phyloP scores from a whole-genome alignment of 1,140 invertebrate species.

The Caenorhabditis latens region DNA sequence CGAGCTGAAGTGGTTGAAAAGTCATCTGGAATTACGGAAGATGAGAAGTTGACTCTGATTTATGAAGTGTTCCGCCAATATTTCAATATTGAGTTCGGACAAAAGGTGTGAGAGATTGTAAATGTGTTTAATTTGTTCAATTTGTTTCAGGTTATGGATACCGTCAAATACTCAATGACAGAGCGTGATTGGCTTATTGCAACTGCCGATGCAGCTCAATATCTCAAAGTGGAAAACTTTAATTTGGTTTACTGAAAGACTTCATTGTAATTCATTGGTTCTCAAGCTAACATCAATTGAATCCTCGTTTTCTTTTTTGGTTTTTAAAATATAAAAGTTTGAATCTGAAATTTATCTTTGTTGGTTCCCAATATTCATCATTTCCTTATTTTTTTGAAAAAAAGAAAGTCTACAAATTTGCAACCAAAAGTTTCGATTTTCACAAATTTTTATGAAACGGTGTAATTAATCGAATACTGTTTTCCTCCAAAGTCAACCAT shows the following conservation, averaged over 20 bases:
- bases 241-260: background rate
- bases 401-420: no score
- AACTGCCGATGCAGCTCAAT: conserved; percentile 13
- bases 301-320: no score
- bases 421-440: no score
- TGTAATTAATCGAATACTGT: no score
- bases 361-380: no score
- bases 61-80: conserved; percentile 39
- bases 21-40: conserved; percentile 24
- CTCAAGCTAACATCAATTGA: background rate
- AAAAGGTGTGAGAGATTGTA: background rate
- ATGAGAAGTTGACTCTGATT: conserved; percentile 18
- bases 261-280: background rate
- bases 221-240: conserved; percentile 4
- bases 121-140: background rate
- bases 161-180: conserved; percentile 42
- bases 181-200: conserved; percentile 17
- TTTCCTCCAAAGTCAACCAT: no score
- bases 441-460: no score
- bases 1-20: background rate
- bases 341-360: no score
- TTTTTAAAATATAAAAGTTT: no score
- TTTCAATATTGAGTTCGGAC: conserved; percentile 36
- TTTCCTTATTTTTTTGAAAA: no score
- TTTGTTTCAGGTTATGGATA: conserved; percentile 18